Percentiles rank a stretch among this genome's conserved stretches.
These are phyloP conservation scores for Acanthurus tractus DNA, from an alignment of 2,797 vertebrate genomes.

Conservation along the genomic window DNA sequence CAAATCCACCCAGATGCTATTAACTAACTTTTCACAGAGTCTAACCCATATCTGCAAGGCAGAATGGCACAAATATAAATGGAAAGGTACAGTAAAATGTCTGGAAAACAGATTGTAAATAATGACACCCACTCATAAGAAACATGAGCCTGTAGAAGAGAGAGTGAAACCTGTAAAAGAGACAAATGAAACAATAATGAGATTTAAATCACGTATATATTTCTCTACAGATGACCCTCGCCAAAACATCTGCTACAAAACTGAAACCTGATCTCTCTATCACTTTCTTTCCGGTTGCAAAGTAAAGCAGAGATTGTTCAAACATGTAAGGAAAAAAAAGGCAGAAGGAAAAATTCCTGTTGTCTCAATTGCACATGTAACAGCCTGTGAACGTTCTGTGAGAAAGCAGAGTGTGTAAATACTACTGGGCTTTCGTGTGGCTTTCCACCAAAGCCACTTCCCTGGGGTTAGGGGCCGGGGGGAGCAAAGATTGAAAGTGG, in stretches of 20 bases:
- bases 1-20: conserved; percentile 70
- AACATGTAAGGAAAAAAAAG: conserved; percentile 42
- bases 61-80: conserved; percentile 53
- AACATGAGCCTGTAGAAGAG: conserved; percentile 45
- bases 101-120: conserved; percentile 73
- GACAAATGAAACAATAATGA: conserved; percentile 61
- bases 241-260: conserved; percentile 61
- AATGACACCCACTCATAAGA: conserved; percentile 56
- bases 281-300: conserved; percentile 50
- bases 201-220: conserved; percentile 52
- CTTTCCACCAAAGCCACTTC: conserved; percentile 82
- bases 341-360: conserved; percentile 59
- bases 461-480: conserved; percentile 71
- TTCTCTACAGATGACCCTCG: conserved; percentile 30
- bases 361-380: conserved; percentile 69
- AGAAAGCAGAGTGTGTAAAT: conserved; percentile 80
- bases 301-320: conserved; percentile 42
- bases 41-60: conserved; percentile 40
- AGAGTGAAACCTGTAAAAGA: conserved; percentile 53
- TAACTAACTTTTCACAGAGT: conserved; percentile 57
- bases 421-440: conserved; percentile 85
- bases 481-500: conserved; percentile 59
- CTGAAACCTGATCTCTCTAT: conserved; percentile 59
- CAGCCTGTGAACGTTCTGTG: conserved; percentile 77
- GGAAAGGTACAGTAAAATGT: conserved; percentile 71